A percentile compares a stretch with the other conserved stretches of the same genome.
phyloP scores from a whole-genome alignment of 2,888 invertebrate species.

The Apomyelois bistriatella region DNA sequence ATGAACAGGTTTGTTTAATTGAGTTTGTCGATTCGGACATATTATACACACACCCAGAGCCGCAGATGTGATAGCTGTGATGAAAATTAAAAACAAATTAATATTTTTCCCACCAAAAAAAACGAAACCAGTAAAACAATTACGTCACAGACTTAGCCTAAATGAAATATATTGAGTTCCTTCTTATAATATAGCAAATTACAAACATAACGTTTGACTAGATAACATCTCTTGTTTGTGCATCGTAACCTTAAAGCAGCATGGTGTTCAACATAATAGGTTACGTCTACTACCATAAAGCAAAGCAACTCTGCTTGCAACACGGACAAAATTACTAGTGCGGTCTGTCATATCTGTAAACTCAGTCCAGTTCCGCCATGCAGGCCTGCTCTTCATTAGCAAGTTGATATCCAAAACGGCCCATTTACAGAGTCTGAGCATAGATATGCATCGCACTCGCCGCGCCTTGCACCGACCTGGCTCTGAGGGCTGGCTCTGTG shows the following conservation, averaged over 20 bases:
- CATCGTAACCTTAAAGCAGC: constrained; percentile 19
- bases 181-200: constrained; percentile 1
- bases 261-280: constrained; percentile 17
- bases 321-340: constrained; percentile 56
- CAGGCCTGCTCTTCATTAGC: constrained; percentile 70
- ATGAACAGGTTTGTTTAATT: constrained; percentile 87
- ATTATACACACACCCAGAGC: no score
- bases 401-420: constrained; percentile 76
- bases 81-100: no score
- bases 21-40: no score
- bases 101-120: no score
- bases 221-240: constrained; percentile 17
- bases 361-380: constrained; percentile 65
- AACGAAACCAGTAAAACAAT: no score
- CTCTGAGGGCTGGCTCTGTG: constrained; percentile 34
- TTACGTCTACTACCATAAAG: constrained; percentile 44
- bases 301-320: constrained; percentile 40
- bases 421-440: constrained; percentile 72
- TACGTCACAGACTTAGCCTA: no score
- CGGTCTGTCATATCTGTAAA: constrained; percentile 61
- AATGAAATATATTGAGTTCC: no score
- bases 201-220: constrained; percentile 12
- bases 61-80: no score
- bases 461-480: constrained; percentile 53
- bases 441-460: constrained; percentile 68